Percentiles rank a stretch among this genome's conserved stretches.
Conservation (phyloP, 2,797 vertebrate species). For the Acanthornis magna region DNA sequence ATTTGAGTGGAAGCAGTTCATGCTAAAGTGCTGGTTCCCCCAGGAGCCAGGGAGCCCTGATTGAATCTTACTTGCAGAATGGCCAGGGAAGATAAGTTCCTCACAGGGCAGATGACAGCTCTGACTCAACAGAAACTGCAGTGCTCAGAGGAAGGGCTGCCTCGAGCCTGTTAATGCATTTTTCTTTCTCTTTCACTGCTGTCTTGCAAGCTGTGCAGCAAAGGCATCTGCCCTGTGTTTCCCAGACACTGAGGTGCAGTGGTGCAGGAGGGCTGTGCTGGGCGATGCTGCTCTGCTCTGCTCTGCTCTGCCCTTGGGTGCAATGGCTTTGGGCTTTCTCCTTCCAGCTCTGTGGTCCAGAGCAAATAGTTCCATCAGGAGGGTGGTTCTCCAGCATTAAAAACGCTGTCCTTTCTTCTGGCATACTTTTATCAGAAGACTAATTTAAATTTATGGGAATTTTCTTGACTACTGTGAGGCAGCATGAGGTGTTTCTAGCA, state of each 20-base stretch:
- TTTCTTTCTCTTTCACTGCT: background rate
- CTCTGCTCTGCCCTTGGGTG: background rate
- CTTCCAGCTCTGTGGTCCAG: background rate
- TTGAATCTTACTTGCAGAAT: constrained; percentile 50
- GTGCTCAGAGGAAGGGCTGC: background rate
- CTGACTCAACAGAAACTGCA: constrained; percentile 25
- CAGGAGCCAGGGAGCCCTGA: constrained; percentile 41
- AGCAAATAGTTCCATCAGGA: background rate
- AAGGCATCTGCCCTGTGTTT: background rate
- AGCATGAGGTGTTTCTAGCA: background rate
- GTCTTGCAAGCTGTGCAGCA: background rate
- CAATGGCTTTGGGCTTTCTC: background rate
- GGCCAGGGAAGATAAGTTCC: constrained; percentile 24
- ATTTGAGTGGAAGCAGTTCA: constrained; percentile 60
- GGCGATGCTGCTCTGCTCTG: background rate
- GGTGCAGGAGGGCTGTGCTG: background rate
- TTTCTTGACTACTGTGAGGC: background rate
- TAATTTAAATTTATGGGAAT: background rate
- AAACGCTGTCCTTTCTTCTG: background rate
- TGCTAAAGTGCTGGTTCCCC: constrained; percentile 25
- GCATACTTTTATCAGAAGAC: background rate
- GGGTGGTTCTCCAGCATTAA: background rate
- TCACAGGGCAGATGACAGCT: constrained; percentile 22
- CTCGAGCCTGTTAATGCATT: background rate
- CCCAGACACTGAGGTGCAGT: background rate